These are phyloP conservation scores for Galerucella calmariensis DNA, from an alignment of 2,888 invertebrate genomes.

Conservation along the genomic window DNA sequence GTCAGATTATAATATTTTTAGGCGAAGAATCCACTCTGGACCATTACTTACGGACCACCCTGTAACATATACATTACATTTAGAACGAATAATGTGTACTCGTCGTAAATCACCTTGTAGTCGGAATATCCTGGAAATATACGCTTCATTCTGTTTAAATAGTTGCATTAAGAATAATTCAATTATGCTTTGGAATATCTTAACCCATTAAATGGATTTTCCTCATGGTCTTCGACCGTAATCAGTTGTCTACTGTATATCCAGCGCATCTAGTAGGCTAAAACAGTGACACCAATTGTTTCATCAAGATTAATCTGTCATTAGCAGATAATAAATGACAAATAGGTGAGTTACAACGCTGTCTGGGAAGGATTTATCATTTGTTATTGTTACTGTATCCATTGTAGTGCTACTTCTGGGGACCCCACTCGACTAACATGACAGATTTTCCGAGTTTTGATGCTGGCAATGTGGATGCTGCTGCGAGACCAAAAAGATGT, in stretches of 20 bases:
- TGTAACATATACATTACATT: too few relatives aligned
- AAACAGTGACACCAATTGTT: constrained; percentile 45
- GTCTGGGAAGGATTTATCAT: constrained; percentile 47
- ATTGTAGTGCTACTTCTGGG: constrained; percentile 39
- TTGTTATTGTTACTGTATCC: constrained; percentile 45
- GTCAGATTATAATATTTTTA: too few relatives aligned
- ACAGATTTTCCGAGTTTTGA: constrained; percentile 24
- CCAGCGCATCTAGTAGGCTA: constrained; percentile 15
- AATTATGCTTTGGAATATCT: not conserved
- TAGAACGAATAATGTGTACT: too few relatives aligned
- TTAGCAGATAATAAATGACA: constrained; percentile 54
- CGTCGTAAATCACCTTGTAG: too few relatives aligned
- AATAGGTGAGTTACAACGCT: constrained; percentile 45
- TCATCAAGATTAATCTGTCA: constrained; percentile 54
- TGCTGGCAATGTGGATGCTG: constrained; percentile 13
- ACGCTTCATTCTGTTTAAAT: too few relatives aligned
- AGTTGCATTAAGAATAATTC: too few relatives aligned
- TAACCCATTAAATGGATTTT: not conserved
- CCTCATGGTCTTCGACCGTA: not conserved
- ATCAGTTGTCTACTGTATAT: constrained; percentile 25
- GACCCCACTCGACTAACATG: constrained; percentile 30
- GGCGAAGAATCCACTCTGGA: too few relatives aligned
- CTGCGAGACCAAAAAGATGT: constrained; percentile 19
- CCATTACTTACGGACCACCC: too few relatives aligned
- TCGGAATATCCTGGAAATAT: too few relatives aligned